These are phyloP conservation scores for Dasypus novemcinctus DNA, from an alignment of 2,113 vertebrate genomes.

Conservation along the genomic window DNA sequence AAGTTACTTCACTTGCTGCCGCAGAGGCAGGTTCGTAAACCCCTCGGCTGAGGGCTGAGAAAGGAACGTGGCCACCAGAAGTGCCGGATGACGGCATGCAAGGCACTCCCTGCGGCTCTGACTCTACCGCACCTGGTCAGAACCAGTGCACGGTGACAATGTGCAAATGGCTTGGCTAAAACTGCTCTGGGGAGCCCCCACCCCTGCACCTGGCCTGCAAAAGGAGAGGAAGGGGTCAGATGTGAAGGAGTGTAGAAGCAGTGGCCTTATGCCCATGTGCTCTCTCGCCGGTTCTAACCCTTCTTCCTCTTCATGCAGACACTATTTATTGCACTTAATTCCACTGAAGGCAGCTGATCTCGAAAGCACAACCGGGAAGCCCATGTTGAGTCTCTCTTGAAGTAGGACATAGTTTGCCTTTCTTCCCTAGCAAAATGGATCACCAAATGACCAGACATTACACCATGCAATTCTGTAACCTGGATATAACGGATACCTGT, in stretches of 20 bases:
- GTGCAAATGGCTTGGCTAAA: accelerated
- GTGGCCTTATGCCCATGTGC: accelerated
- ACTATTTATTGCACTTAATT: neutral
- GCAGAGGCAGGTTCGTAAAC: neutral
- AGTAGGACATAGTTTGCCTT: accelerated
- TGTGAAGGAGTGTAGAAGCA: accelerated
- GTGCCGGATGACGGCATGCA: too few relatives aligned
- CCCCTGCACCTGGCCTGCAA: accelerated
- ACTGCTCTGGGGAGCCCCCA: neutral
- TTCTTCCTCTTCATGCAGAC: neutral
- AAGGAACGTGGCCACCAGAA: accelerated
- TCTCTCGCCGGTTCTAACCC: neutral
- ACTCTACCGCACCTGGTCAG: neutral
- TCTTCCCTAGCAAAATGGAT: neutral
- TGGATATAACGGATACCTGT: neutral
- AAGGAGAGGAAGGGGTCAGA: neutral
- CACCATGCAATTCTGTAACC: neutral
- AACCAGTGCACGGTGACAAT: accelerated
- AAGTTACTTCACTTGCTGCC: neutral
- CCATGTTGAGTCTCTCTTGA: neutral
- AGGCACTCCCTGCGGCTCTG: neutral
- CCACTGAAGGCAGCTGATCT: neutral
- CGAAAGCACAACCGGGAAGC: neutral
- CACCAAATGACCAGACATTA: neutral
- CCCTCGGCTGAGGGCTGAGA: neutral